A percentile compares a stretch with the other conserved stretches of the same genome.
These are phyloP conservation scores for Synergus itoensis DNA, from an alignment of 2,888 invertebrate genomes.

Conservation along the genomic window DNA sequence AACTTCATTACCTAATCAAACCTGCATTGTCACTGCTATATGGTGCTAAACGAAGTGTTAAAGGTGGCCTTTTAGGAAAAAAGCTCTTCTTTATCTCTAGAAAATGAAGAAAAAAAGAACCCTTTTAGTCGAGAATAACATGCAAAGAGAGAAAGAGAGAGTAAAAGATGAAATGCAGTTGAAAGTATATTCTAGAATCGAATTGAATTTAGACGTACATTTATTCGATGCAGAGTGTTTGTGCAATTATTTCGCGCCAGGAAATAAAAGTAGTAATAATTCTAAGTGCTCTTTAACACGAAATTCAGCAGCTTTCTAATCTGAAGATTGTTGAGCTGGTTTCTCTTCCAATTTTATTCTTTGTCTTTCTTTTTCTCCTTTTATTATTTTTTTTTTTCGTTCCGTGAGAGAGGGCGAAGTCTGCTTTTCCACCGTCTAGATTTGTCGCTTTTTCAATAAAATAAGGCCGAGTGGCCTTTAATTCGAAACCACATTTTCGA, in stretches of 20 bases:
- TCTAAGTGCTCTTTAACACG: neutral
- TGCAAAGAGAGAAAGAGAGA: too few relatives aligned
- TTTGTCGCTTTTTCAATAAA: slow-evolving; percentile 6
- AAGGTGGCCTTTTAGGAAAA: too few relatives aligned
- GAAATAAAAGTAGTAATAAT: neutral
- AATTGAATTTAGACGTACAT: neutral
- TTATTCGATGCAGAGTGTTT: neutral
- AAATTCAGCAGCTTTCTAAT: slow-evolving; percentile 1
- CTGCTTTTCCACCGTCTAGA: neutral
- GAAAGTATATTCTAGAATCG: neutral
- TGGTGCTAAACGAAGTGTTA: too few relatives aligned
- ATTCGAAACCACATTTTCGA: slow-evolving; percentile 24
- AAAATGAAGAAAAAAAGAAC: too few relatives aligned
- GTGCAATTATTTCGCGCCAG: too few relatives aligned
- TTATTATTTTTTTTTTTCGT: neutral
- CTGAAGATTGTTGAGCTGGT: slow-evolving; percentile 1
- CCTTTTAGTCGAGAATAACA: too few relatives aligned
- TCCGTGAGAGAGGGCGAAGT: neutral
- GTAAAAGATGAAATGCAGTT: too few relatives aligned
- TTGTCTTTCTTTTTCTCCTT: neutral
- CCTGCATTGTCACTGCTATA: neutral
- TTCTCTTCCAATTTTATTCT: slow-evolving; percentile 24
- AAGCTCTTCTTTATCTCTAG: too few relatives aligned
- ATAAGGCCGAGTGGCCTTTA: slow-evolving; percentile 10
- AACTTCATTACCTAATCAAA: slow-evolving; percentile 6